phyloP scores from a whole-genome alignment of 1,140 invertebrate genomes.

The Dreissena rostriformis region DNA sequence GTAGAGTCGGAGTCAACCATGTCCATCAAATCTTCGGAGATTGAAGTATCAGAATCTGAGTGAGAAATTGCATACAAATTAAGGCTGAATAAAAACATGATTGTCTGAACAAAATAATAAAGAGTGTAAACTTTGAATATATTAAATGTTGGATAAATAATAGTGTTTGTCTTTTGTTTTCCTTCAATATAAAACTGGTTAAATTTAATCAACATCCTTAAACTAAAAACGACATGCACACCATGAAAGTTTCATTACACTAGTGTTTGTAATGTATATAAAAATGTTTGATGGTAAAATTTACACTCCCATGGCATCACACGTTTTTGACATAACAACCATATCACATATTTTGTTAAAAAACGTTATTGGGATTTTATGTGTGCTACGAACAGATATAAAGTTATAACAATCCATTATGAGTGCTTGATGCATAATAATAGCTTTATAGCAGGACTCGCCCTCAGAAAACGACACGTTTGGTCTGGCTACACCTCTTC shows the following conservation, averaged over 20 bases:
- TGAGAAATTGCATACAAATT: too few relatives aligned
- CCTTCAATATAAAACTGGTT: too few relatives aligned
- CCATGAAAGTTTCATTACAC: too few relatives aligned
- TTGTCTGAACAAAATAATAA: too few relatives aligned
- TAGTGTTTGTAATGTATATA: too few relatives aligned
- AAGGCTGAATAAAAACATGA: too few relatives aligned
- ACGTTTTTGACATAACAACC: background rate
- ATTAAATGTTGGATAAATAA: too few relatives aligned
- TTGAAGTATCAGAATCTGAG: constrained; percentile 3
- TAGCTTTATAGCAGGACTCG: background rate
- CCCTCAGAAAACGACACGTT: background rate
- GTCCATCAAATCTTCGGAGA: background rate
- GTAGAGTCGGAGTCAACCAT: background rate
- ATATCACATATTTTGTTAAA: background rate
- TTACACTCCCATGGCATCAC: background rate
- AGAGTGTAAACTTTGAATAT: too few relatives aligned
- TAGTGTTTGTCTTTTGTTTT: too few relatives aligned
- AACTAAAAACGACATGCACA: too few relatives aligned
- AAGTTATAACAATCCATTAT: background rate
- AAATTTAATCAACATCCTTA: too few relatives aligned
- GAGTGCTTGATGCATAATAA: background rate
- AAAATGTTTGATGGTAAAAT: too few relatives aligned
- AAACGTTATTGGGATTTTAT: background rate
- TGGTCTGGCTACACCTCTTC: background rate
- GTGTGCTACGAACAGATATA: constrained; percentile 5